Base-by-base conservation (phyloP, 2,113 vertebrate species). In the Cricetomys ansorgei region DNA sequence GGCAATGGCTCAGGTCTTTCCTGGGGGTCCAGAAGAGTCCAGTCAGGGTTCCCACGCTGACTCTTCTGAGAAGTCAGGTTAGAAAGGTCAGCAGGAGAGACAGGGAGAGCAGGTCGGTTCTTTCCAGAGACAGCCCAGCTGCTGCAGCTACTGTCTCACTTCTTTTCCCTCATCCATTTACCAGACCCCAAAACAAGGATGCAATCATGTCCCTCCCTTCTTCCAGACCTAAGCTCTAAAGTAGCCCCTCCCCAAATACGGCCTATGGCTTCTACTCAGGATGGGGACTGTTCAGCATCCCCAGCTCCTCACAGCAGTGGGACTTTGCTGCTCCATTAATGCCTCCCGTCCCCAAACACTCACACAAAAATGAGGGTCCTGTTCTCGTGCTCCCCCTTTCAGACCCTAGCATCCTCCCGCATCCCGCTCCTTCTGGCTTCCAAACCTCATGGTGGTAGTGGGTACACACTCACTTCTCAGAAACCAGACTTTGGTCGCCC, bases 391-490 rank as follows among this genome's bases (percentile, higher is more conserved):
- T 79, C 48, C 73, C 77, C 1, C 21, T 91, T 70, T 79, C 67
- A 65, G 45, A 53, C 48, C 83, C 89, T 23, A 29, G 69, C 64
- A 92, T 75, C 75, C 67, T 83, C 81, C 83, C 64, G 62, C 84
- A 94, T 75, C 83, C 88, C 57, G 79, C 27, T 89, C 88, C 89
- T 86, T 64, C 77, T 89, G 37, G 50, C 64, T 88, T 77, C 89
- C 80, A 96, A 62, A 88, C 70, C 95, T 69, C 69, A 69, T 29
- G 55, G 31, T 19, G 62, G 29, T 67, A 34, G 5, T 37, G 59
- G 84, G 70, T 25, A 25, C 43, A 80, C 94, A 97, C 97, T 98
- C 96, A 98, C 97, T 96, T 97, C 97, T 95, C 89, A 76, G 92
- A 92, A 57, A 89, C 91, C 91, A 64, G 93, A 95, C 93, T 92